phyloP scores from a whole-genome alignment of 2,113 vertebrate genomes.

The Ovibos moschatus region DNA sequence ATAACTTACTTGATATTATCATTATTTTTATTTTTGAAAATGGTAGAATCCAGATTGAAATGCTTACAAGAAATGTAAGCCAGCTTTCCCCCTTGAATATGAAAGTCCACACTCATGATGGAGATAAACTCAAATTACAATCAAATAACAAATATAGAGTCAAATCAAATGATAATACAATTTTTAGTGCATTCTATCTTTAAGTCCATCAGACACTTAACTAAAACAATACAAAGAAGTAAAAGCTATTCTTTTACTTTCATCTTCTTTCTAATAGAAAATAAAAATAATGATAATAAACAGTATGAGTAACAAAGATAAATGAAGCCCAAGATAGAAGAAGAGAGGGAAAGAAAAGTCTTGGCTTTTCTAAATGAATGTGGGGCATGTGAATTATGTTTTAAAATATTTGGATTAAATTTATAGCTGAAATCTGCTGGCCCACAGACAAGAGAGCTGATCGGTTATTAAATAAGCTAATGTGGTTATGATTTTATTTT shows the following conservation, averaged over 20 bases:
- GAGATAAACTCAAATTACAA: neutral
- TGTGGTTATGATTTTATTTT: neutral
- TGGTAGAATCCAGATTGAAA: neutral
- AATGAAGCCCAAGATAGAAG: neutral
- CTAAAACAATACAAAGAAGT: neutral
- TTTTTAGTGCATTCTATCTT: neutral
- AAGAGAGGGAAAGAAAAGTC: neutral
- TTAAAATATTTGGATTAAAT: neutral
- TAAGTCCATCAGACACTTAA: neutral
- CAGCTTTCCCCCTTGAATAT: neutral
- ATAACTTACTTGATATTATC: neutral
- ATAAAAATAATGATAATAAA: neutral
- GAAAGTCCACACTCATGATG: neutral
- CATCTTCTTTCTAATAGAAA: slow-evolving; percentile 28
- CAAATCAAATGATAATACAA: neutral
- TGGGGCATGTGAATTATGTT: neutral
- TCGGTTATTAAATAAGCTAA: neutral
- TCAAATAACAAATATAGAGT: neutral
- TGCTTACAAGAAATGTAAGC: neutral
- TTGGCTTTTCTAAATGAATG: neutral
- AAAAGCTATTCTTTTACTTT: neutral
- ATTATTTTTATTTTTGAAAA: neutral
- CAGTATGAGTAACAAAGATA: neutral
- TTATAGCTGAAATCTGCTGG: neutral
- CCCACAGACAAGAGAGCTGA: neutral